A percentile compares a stretch with the other conserved stretches of the same genome.
These are phyloP conservation scores for Coregonus suidteri DNA, from an alignment of 2,797 vertebrate species.

Conservation along the genomic window DNA sequence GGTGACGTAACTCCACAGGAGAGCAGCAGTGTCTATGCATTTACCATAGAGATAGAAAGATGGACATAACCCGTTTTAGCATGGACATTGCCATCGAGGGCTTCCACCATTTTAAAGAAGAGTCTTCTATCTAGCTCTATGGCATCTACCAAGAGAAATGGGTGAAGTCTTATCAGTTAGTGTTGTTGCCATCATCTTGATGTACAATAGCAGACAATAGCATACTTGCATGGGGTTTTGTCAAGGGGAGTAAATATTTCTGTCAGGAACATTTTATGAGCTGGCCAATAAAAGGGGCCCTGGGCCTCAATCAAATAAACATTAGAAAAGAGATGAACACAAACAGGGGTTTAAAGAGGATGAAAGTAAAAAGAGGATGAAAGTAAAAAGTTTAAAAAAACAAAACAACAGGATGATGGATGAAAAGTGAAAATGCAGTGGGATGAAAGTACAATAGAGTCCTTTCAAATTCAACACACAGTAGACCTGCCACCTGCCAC, in stretches of 20 bases:
- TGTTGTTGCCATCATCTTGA: not conserved
- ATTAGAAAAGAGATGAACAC: not conserved
- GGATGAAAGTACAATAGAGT: conserved; percentile 46
- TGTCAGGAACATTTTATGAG: not conserved
- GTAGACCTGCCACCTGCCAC: conserved; percentile 58
- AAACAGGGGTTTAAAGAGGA: not conserved
- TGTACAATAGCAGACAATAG: not conserved
- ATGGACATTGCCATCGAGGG: not conserved
- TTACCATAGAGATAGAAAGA: not conserved
- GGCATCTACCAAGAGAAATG: not conserved
- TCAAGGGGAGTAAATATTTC: not conserved
- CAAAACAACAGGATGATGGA: not conserved
- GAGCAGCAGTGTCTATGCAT: conserved; percentile 32
- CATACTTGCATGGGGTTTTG: not conserved
- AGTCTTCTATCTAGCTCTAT: not conserved
- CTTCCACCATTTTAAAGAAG: not conserved
- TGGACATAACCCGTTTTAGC: not conserved
- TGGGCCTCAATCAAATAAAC: no score
- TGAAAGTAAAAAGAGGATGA: not conserved
- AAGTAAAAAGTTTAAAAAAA: not conserved
- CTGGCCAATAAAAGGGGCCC: not conserved
- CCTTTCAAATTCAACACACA: conserved; percentile 62
- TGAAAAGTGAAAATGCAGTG: conserved; percentile 19
- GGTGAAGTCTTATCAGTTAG: not conserved
- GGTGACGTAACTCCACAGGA: conserved; percentile 70